Conservation (phyloP, 2,888 invertebrate species). For the Brachylomia viminalis region DNA sequence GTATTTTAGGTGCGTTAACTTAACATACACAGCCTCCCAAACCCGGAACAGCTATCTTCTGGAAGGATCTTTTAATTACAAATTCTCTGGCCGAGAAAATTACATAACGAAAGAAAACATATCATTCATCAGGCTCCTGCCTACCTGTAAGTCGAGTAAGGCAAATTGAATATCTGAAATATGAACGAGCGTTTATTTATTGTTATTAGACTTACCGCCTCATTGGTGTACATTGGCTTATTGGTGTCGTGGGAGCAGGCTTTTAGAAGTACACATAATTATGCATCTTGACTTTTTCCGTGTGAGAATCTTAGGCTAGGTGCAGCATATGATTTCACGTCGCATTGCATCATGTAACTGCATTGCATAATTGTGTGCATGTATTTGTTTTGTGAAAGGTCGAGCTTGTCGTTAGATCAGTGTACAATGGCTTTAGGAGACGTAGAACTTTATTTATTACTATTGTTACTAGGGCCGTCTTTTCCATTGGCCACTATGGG, state of each 20-base stretch:
- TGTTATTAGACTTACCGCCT: slow-evolving; percentile 57
- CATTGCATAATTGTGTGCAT: slow-evolving; percentile 40
- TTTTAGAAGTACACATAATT: slow-evolving; percentile 7
- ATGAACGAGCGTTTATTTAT: slow-evolving; percentile 58
- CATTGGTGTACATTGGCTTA: slow-evolving; percentile 54
- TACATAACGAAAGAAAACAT: slow-evolving; percentile 12
- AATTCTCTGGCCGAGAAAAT: neutral
- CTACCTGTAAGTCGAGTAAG: slow-evolving; percentile 30
- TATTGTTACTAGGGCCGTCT: no score
- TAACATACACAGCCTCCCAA: neutral
- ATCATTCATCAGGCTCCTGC: slow-evolving; percentile 10
- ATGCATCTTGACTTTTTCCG: slow-evolving; percentile 27
- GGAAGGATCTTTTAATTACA: slow-evolving; percentile 42
- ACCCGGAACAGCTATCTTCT: neutral
- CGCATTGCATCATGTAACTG: slow-evolving; percentile 33
- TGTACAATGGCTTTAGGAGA: slow-evolving; percentile 6
- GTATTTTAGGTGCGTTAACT: neutral
- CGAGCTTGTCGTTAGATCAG: neutral
- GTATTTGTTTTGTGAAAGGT: slow-evolving; percentile 42
- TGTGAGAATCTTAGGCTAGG: slow-evolving; percentile 24
- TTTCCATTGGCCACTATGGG: no score
- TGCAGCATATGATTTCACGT: slow-evolving; percentile 49
- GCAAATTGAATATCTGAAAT: slow-evolving; percentile 59
- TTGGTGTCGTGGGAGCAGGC: slow-evolving; percentile 49
- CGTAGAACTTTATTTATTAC: neutral